Evolutionary conservation across 2,888 invertebrate genomes (phyloP), one percentile per base, ranked within the genome.

Genomic region (Eristalis arbustorum): DNA sequence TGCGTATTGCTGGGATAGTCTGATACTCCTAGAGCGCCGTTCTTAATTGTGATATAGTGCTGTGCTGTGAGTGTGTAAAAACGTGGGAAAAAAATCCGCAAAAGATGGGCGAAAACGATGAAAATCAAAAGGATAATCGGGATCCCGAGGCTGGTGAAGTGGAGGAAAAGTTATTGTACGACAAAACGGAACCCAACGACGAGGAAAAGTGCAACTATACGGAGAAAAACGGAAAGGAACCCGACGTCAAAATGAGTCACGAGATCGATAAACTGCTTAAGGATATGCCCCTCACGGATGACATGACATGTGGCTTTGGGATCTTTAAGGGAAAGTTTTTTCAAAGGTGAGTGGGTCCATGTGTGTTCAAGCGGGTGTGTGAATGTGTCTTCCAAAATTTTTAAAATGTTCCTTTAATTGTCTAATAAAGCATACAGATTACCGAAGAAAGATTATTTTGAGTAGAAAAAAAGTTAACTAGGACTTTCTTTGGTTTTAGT

Each of bases 251-350:
- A 31, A 91, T 91, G 84, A 91, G 92, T n/a, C 90, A 91, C 77
- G 92, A 93, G 40, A 92, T 92, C 6, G 94, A 94, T 87, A 93
- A 94, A 74, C 90, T 94, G 31, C 93, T 93, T 79, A 92, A 91
- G 72, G 93, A 93, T 61, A 92, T 94, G 90, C 93, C 94, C 3
- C 90, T 95, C 77, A 94, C 94, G 42, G 94, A 95, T 69, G 95
- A 95, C 75, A 95, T 95, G 0, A 93, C 94, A 3, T 96, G 96
- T 90, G 96, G 96, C 0, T 93, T 95, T 88, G 94, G 95, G 93
- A 93, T 94, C 88, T 91, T 95, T 66, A 93, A 93, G 74, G 95
- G 95, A 8, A 90, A 92, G 0, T 94, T 93, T 88, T 92, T 95
- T 68, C 95, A 95, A 90, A 94, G 93, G 92, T 94, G 94, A 89